A percentile compares a stretch with the other conserved stretches of the same genome.
Evolutionary conservation across 2,113 vertebrate genomes (phyloP).

Genomic region (Mormyrus lacerda): DNA sequence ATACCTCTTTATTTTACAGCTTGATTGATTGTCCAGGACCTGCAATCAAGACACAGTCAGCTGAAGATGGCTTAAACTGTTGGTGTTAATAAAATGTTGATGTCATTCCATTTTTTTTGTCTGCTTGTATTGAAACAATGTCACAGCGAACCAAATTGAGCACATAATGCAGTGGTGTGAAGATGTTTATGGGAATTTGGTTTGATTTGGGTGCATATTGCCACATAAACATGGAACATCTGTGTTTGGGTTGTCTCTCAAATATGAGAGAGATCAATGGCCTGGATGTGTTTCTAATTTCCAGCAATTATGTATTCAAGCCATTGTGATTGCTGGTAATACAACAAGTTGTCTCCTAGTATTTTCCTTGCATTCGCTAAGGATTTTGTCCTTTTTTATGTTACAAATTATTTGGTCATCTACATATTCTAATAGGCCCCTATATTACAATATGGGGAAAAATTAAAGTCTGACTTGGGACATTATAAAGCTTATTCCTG

Average conservation of each 20-base stretch:
- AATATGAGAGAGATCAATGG: too few relatives aligned
- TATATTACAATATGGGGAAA: background rate
- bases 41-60: background rate
- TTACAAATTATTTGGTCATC: background rate
- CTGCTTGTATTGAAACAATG: background rate
- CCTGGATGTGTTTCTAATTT: too few relatives aligned
- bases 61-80: background rate
- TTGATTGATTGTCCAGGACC: conserved; percentile 31
- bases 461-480: background rate
- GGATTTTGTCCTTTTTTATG: background rate
- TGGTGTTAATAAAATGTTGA: background rate
- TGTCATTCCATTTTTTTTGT: background rate
- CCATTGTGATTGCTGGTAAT: background rate
- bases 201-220: background rate
- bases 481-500: background rate
- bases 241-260: background rate
- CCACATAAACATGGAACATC: background rate
- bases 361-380: background rate
- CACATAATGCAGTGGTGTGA: background rate
- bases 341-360: background rate
- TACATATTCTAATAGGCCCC: background rate
- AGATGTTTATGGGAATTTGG: background rate
- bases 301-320: background rate
- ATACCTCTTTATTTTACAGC: background rate
- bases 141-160: background rate